phyloP scores from a whole-genome alignment of 2,888 invertebrate genomes.

The Notodonta ziczac region DNA sequence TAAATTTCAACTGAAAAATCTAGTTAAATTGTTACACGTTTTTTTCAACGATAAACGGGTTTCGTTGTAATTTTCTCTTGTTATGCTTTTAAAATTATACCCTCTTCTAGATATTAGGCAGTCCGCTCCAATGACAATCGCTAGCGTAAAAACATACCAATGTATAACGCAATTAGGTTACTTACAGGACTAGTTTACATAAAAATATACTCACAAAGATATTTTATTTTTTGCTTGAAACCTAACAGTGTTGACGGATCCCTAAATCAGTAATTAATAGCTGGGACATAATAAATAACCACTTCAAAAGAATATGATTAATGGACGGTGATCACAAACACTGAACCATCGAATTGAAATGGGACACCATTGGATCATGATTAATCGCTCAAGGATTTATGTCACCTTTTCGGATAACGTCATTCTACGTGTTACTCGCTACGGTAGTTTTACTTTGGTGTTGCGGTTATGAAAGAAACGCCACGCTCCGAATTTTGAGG shows the following conservation, averaged over 20 bases:
- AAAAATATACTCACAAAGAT: too few species aligned
- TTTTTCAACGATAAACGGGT: background rate
- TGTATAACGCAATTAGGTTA: too few species aligned
- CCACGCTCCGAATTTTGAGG: too few species aligned
- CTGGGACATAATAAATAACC: conserved; percentile 17
- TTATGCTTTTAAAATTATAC: too few species aligned
- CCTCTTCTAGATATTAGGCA: too few species aligned
- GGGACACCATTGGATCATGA: conserved; percentile 40
- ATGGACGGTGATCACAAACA: conserved; percentile 38
- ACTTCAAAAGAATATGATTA: conserved; percentile 35
- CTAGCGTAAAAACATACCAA: too few species aligned
- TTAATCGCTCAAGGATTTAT: background rate
- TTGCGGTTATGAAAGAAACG: too few species aligned
- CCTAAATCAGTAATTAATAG: conserved; percentile 8
- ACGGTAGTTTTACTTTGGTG: too few species aligned
- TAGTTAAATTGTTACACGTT: background rate
- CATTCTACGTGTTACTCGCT: background rate
- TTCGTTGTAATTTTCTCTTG: too few species aligned
- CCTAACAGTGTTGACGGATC: conserved; percentile 7
- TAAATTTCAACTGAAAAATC: background rate
- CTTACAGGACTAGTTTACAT: too few species aligned
- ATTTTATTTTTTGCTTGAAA: background rate
- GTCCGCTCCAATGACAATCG: too few species aligned
- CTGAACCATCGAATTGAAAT: conserved; percentile 53
- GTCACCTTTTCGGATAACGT: background rate